Evolutionary conservation across 2,797 vertebrate species (phyloP), one percentile per base, ranked within the genome.

Genomic region (Brachymystax lenok): DNA sequence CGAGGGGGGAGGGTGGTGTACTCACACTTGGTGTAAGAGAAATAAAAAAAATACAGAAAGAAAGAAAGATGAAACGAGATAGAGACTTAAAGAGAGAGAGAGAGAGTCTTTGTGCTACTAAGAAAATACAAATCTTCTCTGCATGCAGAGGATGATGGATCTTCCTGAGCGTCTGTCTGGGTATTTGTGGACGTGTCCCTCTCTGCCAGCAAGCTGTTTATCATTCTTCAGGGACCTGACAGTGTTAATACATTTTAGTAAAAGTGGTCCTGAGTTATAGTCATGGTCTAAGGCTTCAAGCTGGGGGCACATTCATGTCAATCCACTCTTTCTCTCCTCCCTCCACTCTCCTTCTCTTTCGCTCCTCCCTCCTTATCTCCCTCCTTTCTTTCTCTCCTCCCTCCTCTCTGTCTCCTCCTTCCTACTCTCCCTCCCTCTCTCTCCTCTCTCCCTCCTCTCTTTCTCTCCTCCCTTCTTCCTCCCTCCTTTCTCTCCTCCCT

Each of bases 121-220:
- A 69, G 24, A 67, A 4, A 63, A 59, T 4, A 54, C 52, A 19
- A 5, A 16, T 52, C 8, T 40, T 19, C 14, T 54, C 17, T 54
- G 69, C 50, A 75, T 16, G 35, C 63, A 40, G 75, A 81, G 74
- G 78, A 79, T 74, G 30, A 35, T 30, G 61, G 61, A 64, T 64
- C 21, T 64, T 24, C 24, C 24, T 27, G 10, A 4, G 24, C 61
- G 14, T 24, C n/a, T 61, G n/a, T 61, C 8, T 10, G 21, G 59
- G 8, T 12, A 10, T 63, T 7, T 63, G 59, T 21, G 59, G 7
- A 21, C 2, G 6, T 24, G 61, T 64, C 3, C 24, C 24, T 24
- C 14, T 54, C 17, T 54, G 14, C 52, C 6, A n/a, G 19, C 52
- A 19, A 56, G 61, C 24, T 64, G 61, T 64, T 64, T 3, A 24